Conservation (phyloP, 2,113 vertebrate genomes). For the Antigone vipio region DNA sequence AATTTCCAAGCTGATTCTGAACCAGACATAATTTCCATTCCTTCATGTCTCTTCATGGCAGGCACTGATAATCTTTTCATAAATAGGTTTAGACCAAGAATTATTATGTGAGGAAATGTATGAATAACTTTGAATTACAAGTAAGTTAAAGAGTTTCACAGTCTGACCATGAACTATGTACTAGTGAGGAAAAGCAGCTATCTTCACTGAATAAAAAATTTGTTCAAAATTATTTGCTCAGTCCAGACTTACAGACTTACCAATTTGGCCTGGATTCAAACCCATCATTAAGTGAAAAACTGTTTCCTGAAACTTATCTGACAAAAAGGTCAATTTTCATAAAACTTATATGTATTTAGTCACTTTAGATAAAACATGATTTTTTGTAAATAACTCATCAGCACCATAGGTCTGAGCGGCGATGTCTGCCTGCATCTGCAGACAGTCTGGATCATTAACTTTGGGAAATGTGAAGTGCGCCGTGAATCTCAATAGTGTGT, state of each 20-base stretch:
- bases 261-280: conserved; percentile 41
- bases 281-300: conserved; percentile 2
- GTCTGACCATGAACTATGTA: background rate
- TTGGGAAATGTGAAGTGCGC: background rate
- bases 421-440: conserved; percentile 24
- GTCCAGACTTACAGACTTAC: background rate
- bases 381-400: background rate
- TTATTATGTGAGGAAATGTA: conserved; percentile 59
- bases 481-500: background rate
- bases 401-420: background rate
- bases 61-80: conserved; percentile 51
- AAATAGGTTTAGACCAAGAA: conserved; percentile 54
- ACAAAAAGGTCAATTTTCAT: background rate
- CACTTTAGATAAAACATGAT: background rate
- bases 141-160: conserved; percentile 38
- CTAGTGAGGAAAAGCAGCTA: conserved; percentile 47
- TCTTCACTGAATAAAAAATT: conserved; percentile 58
- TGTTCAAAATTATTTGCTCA: conserved; percentile 36
- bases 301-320: background rate
- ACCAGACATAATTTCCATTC: conserved; percentile 44
- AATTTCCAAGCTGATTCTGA: conserved; percentile 41
- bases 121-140: conserved; percentile 58
- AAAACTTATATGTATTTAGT: background rate
- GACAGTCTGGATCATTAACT: conserved; percentile 4
- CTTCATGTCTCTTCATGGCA: conserved; percentile 42